phyloP scores from a whole-genome alignment of 1,140 invertebrate genomes.

The Psix sp. region DNA sequence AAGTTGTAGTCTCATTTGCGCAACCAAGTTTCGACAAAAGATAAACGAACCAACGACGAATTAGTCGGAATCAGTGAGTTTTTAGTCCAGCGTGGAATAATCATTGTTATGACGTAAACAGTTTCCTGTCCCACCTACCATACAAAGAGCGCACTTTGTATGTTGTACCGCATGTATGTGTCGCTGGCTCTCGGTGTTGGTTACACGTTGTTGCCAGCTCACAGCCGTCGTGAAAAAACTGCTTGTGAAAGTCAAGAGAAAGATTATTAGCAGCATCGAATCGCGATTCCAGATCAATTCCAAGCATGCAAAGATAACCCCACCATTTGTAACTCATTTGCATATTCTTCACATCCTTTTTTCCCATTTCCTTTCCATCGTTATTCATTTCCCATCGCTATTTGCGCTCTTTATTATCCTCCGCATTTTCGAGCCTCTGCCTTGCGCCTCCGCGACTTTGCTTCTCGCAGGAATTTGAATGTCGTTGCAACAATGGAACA shows the following conservation, averaged over 20 bases:
- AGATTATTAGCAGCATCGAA: conserved; percentile 48
- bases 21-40: too few species aligned
- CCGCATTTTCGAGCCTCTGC: too few species aligned
- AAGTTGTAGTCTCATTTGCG: too few species aligned
- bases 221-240: conserved; percentile 31
- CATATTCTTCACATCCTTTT: neutral
- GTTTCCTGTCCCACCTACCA: conserved; percentile 57
- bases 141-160: conserved; percentile 48
- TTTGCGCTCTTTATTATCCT: too few species aligned
- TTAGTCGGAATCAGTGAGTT: neutral
- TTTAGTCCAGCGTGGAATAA: conserved; percentile 25
- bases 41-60: neutral
- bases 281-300: conserved; percentile 50
- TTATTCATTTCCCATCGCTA: too few species aligned
- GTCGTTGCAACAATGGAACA: too few species aligned
- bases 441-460: too few species aligned
- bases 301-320: conserved; percentile 40
- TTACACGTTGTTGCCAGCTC: conserved; percentile 40
- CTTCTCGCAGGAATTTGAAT: too few species aligned
- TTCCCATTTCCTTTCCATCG: too few species aligned
- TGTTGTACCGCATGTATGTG: neutral
- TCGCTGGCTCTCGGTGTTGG: neutral
- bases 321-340: conserved; percentile 30
- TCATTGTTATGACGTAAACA: conserved; percentile 48
- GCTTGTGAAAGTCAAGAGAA: conserved; percentile 53